Percentiles rank a stretch among this genome's conserved stretches.
Evolutionary conservation across 2,888 invertebrate genomes (phyloP).

Genomic region (Epirrhoe tristata): DNA sequence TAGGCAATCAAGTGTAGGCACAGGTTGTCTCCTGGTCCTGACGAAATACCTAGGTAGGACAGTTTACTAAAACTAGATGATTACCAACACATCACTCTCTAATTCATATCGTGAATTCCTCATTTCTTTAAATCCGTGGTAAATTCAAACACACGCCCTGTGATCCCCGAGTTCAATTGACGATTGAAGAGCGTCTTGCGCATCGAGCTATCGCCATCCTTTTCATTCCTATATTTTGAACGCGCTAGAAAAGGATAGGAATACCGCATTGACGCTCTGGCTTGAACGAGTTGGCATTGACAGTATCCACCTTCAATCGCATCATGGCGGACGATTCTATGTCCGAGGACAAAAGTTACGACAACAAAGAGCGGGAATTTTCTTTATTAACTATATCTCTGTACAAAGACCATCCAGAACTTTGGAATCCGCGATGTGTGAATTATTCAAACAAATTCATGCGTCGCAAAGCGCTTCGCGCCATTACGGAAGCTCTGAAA

Average conservation of each 20-base stretch:
- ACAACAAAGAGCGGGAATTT: slow-evolving; percentile 15
- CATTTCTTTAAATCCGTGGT: too few relatives aligned
- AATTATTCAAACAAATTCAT: slow-evolving; percentile 12
- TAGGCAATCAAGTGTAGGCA: too few relatives aligned
- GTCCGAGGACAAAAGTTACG: not conserved
- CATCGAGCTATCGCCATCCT: slow-evolving; percentile 5
- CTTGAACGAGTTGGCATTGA: slow-evolving; percentile 16
- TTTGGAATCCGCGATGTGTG: slow-evolving; percentile 10
- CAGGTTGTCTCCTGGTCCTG: too few relatives aligned
- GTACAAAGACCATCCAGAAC: slow-evolving; percentile 12
- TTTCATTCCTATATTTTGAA: not conserved
- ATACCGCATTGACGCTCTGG: slow-evolving; percentile 15
- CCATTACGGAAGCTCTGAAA: not conserved
- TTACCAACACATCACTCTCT: too few relatives aligned
- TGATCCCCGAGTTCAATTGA: slow-evolving; percentile 1
- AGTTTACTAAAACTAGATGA: too few relatives aligned
- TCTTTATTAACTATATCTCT: slow-evolving; percentile 8
- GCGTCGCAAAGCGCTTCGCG: not conserved
- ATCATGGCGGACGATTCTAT: slow-evolving; percentile 21
- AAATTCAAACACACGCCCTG: not conserved
- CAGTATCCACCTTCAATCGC: slow-evolving; percentile 22
- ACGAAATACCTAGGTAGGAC: too few relatives aligned
- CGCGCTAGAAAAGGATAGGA: slow-evolving; percentile 11
- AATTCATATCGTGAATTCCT: too few relatives aligned
- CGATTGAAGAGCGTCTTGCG: slow-evolving; percentile 10